These are phyloP conservation scores for Macrobrachium rosenbergii DNA, from an alignment of 1,140 invertebrate genomes.

Conservation along the genomic window DNA sequence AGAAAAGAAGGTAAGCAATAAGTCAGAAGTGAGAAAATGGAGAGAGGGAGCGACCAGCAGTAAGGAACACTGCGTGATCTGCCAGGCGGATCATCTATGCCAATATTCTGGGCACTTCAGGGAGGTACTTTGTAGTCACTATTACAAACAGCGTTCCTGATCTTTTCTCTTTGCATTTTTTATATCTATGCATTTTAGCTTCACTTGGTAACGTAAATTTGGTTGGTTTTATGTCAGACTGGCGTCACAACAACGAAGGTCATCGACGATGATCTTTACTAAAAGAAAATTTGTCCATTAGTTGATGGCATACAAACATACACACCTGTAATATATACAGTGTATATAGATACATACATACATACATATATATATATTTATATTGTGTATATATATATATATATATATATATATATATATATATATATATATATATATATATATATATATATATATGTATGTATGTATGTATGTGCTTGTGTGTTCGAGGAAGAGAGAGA, in stretches of 20 bases:
- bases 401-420: constrained; percentile 11
- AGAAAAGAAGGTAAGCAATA: too few relatives aligned
- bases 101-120: too few relatives aligned
- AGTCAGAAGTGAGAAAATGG: too few relatives aligned
- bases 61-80: too few relatives aligned
- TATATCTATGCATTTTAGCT: too few relatives aligned
- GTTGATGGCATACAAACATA: not conserved
- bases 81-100: too few relatives aligned
- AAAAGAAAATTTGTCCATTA: not conserved
- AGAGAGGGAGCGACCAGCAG: too few relatives aligned
- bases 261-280: not conserved
- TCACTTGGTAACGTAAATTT: too few relatives aligned
- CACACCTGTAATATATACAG: not conserved
- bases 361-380: not conserved
- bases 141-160: not conserved
- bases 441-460: not conserved
- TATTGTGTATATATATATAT: constrained; percentile 18
- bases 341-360: not conserved
- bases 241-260: too few relatives aligned
- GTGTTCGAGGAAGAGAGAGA: not conserved
- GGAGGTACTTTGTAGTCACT: too few relatives aligned
- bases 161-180: not conserved
- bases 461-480: not conserved
- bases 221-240: not conserved
- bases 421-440: not conserved